These are phyloP conservation scores for Ichneumoninae sp. DNA, from an alignment of 2,888 invertebrate species.

Conservation along the genomic window DNA sequence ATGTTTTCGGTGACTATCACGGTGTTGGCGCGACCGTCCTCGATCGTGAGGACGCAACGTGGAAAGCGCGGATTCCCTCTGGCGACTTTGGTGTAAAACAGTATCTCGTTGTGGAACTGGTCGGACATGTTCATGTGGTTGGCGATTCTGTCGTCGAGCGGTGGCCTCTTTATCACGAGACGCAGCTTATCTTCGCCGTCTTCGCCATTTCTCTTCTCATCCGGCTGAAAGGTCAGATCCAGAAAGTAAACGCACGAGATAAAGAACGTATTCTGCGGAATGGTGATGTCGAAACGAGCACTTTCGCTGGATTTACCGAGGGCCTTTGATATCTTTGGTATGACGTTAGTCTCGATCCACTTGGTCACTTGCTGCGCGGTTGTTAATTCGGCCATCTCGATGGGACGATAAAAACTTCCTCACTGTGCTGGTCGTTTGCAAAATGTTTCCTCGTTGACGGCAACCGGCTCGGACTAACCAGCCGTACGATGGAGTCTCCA, in stretches of 20 bases:
- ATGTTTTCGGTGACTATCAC: slow-evolving; percentile 76
- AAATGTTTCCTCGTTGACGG: not conserved
- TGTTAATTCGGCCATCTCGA: slow-evolving; percentile 22
- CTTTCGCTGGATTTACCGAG: slow-evolving; percentile 58
- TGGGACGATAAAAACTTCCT: not conserved
- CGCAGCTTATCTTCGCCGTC: not conserved
- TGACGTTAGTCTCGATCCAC: slow-evolving; percentile 64
- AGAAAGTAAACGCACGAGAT: slow-evolving; percentile 70
- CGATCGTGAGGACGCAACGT: slow-evolving; percentile 54
- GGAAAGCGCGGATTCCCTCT: slow-evolving; percentile 57
- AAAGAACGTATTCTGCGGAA: slow-evolving; percentile 67
- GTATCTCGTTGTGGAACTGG: slow-evolving; percentile 79
- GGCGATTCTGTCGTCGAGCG: rapidly evolving
- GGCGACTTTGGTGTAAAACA: slow-evolving; percentile 75
- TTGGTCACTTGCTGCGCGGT: slow-evolving; percentile 9
- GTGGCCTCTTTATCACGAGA: slow-evolving; percentile 71
- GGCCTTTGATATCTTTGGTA: slow-evolving; percentile 54
- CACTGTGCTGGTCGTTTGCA: not conserved
- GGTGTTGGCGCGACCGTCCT: slow-evolving; percentile 60
- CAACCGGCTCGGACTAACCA: not conserved
- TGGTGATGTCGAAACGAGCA: slow-evolving; percentile 62
- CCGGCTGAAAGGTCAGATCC: slow-evolving; percentile 55
- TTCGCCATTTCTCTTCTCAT: not conserved
- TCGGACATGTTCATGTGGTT: rapidly evolving
- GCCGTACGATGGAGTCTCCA: not conserved